These are phyloP conservation scores for Sciaenops ocellatus DNA, from an alignment of 2,797 vertebrate species.

Conservation along the genomic window DNA sequence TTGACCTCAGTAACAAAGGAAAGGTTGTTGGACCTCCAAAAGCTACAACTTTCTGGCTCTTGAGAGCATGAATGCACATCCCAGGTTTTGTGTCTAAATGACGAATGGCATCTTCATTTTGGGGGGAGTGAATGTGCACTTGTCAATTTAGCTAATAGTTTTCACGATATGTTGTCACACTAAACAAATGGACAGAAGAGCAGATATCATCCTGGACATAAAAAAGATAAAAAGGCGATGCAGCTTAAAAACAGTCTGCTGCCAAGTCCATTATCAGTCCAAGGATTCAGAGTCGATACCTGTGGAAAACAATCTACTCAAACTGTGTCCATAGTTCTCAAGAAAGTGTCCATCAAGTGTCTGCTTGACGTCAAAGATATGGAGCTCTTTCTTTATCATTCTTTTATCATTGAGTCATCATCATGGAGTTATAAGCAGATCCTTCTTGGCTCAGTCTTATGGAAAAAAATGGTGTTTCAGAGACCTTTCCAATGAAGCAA, in stretches of 20 bases:
- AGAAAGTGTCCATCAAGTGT: background rate
- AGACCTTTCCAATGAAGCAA: background rate
- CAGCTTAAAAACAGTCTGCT: too few species aligned
- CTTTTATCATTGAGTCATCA: background rate
- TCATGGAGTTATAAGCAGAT: background rate
- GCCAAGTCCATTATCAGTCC: too few species aligned
- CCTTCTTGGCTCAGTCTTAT: background rate
- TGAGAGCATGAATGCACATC: background rate
- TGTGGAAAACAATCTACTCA: conserved; percentile 4
- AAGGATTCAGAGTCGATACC: too few species aligned
- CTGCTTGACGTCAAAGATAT: background rate
- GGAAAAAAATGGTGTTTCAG: conserved; percentile 31
- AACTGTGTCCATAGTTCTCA: background rate
- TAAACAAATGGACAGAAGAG: too few species aligned
- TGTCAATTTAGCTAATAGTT: too few species aligned
- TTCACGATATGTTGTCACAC: too few species aligned
- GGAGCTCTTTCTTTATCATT: conserved; percentile 1
- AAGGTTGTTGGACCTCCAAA: background rate
- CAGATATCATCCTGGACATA: too few species aligned
- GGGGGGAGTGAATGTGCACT: too few species aligned
- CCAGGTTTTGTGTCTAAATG: background rate
- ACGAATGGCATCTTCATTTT: too few species aligned
- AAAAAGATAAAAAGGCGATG: too few species aligned
- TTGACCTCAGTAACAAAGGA: background rate
- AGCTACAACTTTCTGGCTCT: background rate